phyloP scores from a whole-genome alignment of 2,797 vertebrate species.

The Xenentodon cancila region DNA sequence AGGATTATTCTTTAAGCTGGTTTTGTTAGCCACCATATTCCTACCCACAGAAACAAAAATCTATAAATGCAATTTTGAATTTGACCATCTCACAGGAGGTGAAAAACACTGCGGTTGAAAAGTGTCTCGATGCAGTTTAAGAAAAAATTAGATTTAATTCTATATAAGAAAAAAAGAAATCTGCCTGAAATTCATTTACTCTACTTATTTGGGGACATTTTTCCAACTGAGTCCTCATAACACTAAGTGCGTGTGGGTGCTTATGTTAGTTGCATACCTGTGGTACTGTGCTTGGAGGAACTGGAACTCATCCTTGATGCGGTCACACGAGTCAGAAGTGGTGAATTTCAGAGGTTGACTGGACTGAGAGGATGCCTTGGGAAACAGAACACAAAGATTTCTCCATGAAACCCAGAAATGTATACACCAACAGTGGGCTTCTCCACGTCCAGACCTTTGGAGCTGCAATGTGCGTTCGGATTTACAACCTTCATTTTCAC shows the following conservation, averaged over 20 bases:
- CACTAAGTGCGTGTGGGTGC: neutral
- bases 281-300: conserved; percentile 98
- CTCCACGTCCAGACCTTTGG: neutral
- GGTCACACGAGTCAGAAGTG: conserved; percentile 96
- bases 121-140: no score
- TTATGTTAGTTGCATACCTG: conserved; percentile 79
- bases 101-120: no score
- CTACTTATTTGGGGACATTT: no score
- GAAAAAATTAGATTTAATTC: no score
- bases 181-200: no score
- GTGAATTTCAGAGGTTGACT: conserved; percentile 97
- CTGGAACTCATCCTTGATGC: conserved; percentile 99
- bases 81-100: no score
- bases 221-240: no score
- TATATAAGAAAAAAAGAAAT: no score
- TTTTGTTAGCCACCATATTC: no score
- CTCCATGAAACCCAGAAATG: neutral
- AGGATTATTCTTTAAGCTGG: no score
- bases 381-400: conserved; percentile 10
- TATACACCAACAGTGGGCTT: neutral
- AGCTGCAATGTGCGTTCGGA: neutral
- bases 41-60: no score
- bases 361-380: conserved; percentile 93
- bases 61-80: no score
- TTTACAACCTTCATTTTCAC: neutral